Base-by-base conservation (phyloP, 2,113 vertebrate species). In the Notiomystis cincta region DNA sequence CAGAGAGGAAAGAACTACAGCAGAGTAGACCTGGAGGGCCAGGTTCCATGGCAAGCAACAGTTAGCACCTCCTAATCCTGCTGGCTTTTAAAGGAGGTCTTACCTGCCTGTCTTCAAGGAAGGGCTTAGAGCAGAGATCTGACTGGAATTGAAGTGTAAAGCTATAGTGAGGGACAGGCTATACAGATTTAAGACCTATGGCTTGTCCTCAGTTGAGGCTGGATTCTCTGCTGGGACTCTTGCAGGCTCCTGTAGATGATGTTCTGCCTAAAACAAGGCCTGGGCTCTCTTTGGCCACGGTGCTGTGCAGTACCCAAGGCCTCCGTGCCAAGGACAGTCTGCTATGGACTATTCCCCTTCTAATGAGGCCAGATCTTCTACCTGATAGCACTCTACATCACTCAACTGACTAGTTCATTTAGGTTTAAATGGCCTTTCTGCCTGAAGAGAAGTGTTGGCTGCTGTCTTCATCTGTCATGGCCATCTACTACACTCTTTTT, bases 401-500 rank as follows among this genome's bases (percentile, higher is more conserved):
- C 89, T 92, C 90, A 80, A 9, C 86, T 91, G 94, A 88, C 96
- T 95, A 84, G 84, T 95, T 97, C 85, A 93, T 92, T 93, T 70
- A 78, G 83, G 83, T 92, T 83, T 95, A 92, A 96, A 97, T 95
- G 95, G 91, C 75, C 91, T 66, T 93, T 93, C 93, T 95, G 90
- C 91, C 88, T 82, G 75, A 81, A 89, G 82, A 95, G 80, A 89
- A 94, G 80, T 62, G 42, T 83, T 95, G 86, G 85, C 71, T 97
- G 91, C 67, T 92, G 90, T 70, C 94, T 96, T 97, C 93, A 97
- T 97, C 96, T 97, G 95, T 96, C 95, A 92, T 90, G 93, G 83
- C 94, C 97, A 97, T 97, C 96, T 97, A 95, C 87, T 95, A 62
- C 57, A 28, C 69, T 53, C 62, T 86, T 97, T 80, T 93, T 94